Conservation (phyloP, 2,888 invertebrate genomes). For the Stenodera caucasica region DNA sequence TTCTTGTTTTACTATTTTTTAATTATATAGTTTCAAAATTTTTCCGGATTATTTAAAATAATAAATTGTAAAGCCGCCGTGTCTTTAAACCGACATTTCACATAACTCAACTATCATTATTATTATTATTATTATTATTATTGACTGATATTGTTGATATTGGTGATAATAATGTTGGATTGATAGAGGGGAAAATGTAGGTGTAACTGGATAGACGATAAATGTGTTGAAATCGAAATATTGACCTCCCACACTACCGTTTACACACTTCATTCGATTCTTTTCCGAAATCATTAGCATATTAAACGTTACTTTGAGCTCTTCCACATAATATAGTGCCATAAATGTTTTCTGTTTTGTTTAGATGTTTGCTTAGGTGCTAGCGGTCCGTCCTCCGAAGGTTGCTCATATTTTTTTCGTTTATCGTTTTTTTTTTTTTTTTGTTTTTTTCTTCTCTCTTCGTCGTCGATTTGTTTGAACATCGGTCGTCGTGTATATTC, state of each 20-base stretch:
- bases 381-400: conserved; percentile 42
- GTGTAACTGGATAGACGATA: conserved; percentile 37
- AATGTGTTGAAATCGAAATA: conserved; percentile 44
- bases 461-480: conserved; percentile 25
- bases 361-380: conserved; percentile 50
- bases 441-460: no score
- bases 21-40: conserved; percentile 18
- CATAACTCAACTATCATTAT: background rate
- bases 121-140: background rate
- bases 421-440: no score
- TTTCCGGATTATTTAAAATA: conserved; percentile 14
- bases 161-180: conserved; percentile 11
- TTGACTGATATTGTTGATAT: background rate
- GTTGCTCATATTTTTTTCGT: conserved; percentile 38
- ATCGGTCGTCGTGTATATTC: conserved; percentile 20
- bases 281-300: conserved; percentile 45
- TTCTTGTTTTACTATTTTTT: conserved; percentile 7
- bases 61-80: conserved; percentile 11
- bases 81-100: background rate
- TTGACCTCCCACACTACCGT: conserved; percentile 46
- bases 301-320: conserved; percentile 45
- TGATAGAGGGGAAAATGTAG: conserved; percentile 28
- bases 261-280: conserved; percentile 38
- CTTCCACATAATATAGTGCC: no score
- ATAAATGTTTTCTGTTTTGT: conserved; percentile 47